Evolutionary conservation across 64 coral and sea anemone genomes (phyloP).

Genomic region (Anthopleura sola): DNA sequence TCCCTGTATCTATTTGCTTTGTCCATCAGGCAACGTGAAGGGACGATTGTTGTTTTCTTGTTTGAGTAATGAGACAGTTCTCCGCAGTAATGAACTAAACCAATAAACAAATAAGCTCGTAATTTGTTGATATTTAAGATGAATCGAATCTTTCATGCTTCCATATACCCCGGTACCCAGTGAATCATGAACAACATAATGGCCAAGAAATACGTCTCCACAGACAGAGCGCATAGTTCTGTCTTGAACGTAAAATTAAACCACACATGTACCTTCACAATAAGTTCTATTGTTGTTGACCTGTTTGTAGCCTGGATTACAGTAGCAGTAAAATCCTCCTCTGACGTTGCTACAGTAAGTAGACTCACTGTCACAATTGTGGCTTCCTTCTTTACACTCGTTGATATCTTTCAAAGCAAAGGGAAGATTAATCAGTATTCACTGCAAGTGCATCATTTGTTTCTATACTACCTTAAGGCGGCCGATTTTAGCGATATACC

Average conservation of each 20-base stretch:
- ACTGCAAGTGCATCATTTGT: too few relatives aligned
- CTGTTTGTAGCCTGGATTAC: not conserved
- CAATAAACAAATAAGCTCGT: not conserved
- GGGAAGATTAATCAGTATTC: not conserved
- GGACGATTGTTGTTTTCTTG: not conserved
- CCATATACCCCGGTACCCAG: too few relatives aligned
- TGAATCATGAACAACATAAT: too few relatives aligned
- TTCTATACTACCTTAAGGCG: too few relatives aligned
- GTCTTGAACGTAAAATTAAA: too few relatives aligned
- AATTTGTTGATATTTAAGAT: too few relatives aligned
- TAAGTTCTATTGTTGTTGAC: not conserved
- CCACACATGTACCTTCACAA: not conserved
- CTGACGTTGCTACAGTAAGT: not conserved
- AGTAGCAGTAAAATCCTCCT: not conserved
- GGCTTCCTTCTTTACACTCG: not conserved
- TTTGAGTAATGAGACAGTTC: not conserved
- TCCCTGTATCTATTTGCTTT: not conserved
- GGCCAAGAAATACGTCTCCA: too few relatives aligned
- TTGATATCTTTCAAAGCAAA: not conserved
- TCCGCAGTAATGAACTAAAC: slow-evolving; percentile 4
- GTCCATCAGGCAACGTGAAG: not conserved
- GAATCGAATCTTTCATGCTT: too few relatives aligned
- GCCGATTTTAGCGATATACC: too few relatives aligned
- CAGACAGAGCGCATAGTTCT: too few relatives aligned
- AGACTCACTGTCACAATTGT: slow-evolving; percentile 13